A percentile compares a stretch with the other conserved stretches of the same genome.
Conservation (phyloP, 1,140 invertebrate species). For the Gyrodactylus salaris region DNA sequence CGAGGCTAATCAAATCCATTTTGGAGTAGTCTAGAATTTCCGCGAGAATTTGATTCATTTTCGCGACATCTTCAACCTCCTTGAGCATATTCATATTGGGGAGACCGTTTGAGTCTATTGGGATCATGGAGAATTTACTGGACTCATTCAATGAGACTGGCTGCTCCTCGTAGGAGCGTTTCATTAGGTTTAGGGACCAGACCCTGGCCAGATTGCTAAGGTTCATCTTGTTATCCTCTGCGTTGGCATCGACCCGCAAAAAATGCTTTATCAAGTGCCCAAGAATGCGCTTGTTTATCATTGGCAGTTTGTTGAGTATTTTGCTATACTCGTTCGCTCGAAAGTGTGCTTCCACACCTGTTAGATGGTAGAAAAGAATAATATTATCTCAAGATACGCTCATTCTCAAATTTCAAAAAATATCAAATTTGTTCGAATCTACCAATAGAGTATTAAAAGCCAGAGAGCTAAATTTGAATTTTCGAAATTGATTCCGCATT, state of each 20-base stretch:
- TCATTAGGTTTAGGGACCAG: neutral
- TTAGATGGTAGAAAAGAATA: too few relatives aligned
- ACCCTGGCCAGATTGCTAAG: neutral
- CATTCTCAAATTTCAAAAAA: too few relatives aligned
- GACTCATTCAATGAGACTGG: neutral
- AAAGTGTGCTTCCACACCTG: too few relatives aligned
- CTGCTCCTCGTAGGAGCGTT: neutral
- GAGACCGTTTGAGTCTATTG: too few relatives aligned
- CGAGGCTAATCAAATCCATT: neutral
- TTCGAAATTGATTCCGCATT: too few relatives aligned
- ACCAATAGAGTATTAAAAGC: too few relatives aligned
- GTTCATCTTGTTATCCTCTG: neutral
- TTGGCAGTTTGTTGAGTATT: neutral
- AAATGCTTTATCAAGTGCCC: neutral
- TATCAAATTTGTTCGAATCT: too few relatives aligned
- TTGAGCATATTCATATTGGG: neutral
- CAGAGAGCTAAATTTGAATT: too few relatives aligned
- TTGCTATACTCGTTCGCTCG: neutral
- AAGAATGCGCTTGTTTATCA: neutral
- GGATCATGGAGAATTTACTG: neutral
- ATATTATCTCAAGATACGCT: too few relatives aligned
- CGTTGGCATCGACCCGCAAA: neutral
- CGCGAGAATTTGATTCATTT: neutral
- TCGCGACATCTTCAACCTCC: neutral
- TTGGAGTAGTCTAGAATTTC: neutral